These are phyloP conservation scores for Onychomys arenicola DNA, from an alignment of 2,797 vertebrate species.

Conservation along the genomic window DNA sequence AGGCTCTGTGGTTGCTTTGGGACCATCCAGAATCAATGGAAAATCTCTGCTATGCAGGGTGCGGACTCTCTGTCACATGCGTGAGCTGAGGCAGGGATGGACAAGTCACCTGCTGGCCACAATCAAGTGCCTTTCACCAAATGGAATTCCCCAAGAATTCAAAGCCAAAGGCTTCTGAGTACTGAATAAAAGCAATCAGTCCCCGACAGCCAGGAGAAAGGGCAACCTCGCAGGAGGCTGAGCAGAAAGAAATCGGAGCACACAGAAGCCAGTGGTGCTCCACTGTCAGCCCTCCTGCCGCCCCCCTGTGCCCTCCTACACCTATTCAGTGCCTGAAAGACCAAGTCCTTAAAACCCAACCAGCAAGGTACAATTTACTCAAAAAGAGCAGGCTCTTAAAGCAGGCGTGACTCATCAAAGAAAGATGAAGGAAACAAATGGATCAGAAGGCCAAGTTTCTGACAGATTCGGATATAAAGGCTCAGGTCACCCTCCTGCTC, in stretches of 20 bases:
- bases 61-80: neutral
- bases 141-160: neutral
- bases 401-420: neutral
- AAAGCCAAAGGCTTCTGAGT: neutral
- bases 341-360: neutral
- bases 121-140: neutral
- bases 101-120: neutral
- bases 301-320: neutral
- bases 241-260: neutral
- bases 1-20: neutral
- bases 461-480: neutral
- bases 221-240: neutral
- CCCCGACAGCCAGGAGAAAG: neutral
- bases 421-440: neutral
- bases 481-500: neutral
- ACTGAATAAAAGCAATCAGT: neutral
- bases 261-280: neutral
- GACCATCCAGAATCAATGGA: neutral
- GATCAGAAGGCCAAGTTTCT: neutral
- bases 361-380: constrained; percentile 27
- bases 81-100: too few species aligned
- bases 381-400: constrained; percentile 27
- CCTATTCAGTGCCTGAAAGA: neutral
- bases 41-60: neutral
- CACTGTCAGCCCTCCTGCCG: neutral